Conservation (phyloP, 2,797 vertebrate genomes). For the Acridotheres tristis region DNA sequence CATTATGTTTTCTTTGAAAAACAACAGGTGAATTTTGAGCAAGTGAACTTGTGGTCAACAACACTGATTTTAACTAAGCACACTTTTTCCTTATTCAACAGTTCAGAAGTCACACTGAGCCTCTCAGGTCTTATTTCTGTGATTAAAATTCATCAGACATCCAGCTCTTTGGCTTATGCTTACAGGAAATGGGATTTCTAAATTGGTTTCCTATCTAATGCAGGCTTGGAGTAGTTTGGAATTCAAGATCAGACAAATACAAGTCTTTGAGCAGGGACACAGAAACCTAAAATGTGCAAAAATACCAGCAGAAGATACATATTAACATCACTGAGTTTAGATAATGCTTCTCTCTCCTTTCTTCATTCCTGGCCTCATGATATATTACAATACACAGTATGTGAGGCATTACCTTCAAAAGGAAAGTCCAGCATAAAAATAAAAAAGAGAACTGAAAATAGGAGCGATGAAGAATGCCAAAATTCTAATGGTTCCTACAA, state of each 20-base stretch:
- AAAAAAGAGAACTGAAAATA: not conserved
- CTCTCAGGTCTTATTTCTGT: not conserved
- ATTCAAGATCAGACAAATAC: not conserved
- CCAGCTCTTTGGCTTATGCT: not conserved
- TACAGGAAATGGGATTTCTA: slow-evolving; percentile 2
- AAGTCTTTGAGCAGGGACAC: not conserved
- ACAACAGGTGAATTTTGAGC: not conserved
- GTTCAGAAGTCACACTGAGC: not conserved
- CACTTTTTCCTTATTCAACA: not conserved
- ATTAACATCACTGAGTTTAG: not conserved
- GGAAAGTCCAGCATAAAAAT: not conserved
- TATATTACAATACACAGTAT: not conserved
- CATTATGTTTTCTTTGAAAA: not conserved
- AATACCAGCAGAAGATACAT: not conserved
- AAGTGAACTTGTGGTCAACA: not conserved
- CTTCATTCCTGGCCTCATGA: not conserved
- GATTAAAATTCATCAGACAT: slow-evolving; percentile 8
- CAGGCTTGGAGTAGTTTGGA: not conserved
- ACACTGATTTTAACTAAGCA: not conserved
- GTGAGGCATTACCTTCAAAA: not conserved
- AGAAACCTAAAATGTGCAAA: not conserved
- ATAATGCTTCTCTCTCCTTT: not conserved
- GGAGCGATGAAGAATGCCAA: not conserved
- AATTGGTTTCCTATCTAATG: not conserved
- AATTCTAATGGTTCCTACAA: not conserved